Evolutionary conservation across 2,113 vertebrate genomes (phyloP).

Genomic region (Clarias batrachus): DNA sequence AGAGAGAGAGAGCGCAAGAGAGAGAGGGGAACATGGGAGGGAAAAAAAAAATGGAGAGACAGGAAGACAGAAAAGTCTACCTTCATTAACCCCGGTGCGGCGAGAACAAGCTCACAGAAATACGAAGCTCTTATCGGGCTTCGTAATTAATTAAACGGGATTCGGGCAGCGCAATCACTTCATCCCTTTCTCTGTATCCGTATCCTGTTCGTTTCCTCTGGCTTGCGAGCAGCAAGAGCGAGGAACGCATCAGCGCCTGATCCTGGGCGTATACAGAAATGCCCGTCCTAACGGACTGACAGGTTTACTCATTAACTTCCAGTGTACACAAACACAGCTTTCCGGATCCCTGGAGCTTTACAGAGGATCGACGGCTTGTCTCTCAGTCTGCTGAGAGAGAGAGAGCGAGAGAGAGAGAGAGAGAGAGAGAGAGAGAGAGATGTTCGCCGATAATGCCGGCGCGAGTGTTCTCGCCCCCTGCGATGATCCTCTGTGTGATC

Average conservation of each 20-base stretch:
- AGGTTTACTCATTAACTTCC: constrained; percentile 34
- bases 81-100: constrained; percentile 53
- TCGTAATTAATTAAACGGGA: constrained; percentile 55
- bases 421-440: neutral
- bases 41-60: constrained; percentile 44
- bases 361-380: constrained; percentile 23
- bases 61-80: constrained; percentile 38
- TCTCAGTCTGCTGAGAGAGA: neutral
- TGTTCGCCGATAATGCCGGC: neutral
- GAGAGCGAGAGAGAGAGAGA: neutral
- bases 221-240: neutral
- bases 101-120: constrained; percentile 50
- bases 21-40: constrained; percentile 21
- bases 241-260: neutral
- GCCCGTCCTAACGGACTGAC: neutral
- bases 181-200: neutral
- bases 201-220: neutral
- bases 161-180: constrained; percentile 29
- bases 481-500: constrained; percentile 13
- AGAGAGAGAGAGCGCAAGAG: constrained; percentile 27
- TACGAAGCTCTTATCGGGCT: constrained; percentile 60
- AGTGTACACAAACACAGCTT: constrained; percentile 15
- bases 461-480: neutral
- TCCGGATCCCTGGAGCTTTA: constrained; percentile 3
- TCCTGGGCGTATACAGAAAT: neutral